phyloP scores from a whole-genome alignment of 1,140 invertebrate species.

The Acyrthosiphon pisum region DNA sequence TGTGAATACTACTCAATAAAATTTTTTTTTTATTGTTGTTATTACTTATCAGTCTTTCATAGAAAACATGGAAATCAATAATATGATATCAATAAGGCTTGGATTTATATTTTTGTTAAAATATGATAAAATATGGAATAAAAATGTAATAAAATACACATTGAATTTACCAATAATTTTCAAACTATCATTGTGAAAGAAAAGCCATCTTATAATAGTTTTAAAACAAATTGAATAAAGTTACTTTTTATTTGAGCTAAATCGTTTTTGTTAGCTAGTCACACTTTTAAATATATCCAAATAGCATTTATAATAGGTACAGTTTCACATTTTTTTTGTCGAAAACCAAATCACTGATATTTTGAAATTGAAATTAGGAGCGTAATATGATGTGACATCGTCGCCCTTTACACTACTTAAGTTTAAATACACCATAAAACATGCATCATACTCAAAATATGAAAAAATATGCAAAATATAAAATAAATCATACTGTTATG shows the following conservation, averaged over 20 bases:
- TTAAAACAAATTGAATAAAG: background rate
- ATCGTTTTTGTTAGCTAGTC: background rate
- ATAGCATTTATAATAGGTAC: background rate
- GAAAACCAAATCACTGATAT: background rate
- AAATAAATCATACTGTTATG: background rate
- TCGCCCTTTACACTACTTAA: background rate
- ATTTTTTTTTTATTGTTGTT: background rate
- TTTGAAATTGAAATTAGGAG: background rate
- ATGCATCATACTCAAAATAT: background rate
- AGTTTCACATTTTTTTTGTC: background rate
- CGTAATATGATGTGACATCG: background rate
- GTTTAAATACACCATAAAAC: background rate
- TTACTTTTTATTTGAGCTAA: background rate
- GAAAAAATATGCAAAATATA: background rate
- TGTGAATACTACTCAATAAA: background rate
- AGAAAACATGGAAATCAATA: background rate
- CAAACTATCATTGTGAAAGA: background rate
- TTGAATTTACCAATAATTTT: background rate
- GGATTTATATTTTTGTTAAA: background rate
- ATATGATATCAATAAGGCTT: too few species aligned
- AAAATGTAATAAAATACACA: background rate
- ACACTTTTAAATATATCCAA: background rate
- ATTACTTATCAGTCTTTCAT: background rate
- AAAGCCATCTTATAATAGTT: background rate
- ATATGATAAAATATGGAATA: too few species aligned